These are phyloP conservation scores for Donacobius atricapilla DNA, from an alignment of 2,113 vertebrate species.

Conservation along the genomic window DNA sequence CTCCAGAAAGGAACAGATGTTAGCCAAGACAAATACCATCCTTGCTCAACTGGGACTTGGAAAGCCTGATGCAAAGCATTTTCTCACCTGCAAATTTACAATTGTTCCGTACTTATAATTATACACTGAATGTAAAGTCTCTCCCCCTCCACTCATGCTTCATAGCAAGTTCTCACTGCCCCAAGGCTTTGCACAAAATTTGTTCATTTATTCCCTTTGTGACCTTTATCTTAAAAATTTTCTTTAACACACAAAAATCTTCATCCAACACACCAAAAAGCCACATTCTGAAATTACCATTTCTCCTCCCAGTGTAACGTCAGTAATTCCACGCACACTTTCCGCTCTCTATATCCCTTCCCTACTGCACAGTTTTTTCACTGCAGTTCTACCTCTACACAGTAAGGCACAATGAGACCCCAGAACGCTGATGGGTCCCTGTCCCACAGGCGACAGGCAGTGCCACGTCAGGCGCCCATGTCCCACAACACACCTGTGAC, in stretches of 20 bases:
- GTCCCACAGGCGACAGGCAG: not conserved
- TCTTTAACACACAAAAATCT: not conserved
- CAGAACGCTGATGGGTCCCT: not conserved
- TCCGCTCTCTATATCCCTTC: not conserved
- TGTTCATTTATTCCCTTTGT: not conserved
- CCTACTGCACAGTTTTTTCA: not conserved
- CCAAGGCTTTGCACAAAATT: not conserved
- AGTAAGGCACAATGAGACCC: not conserved
- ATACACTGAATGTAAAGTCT: not conserved
- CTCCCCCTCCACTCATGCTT: not conserved
- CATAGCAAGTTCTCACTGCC: not conserved
- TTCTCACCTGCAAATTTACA: slow-evolving; percentile 29
- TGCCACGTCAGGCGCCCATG: not conserved
- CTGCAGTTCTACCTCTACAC: not conserved
- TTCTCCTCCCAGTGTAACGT: fast-evolving
- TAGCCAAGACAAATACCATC: slow-evolving; percentile 25
- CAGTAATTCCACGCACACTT: not conserved
- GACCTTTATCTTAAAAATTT: not conserved
- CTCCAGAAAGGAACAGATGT: not conserved
- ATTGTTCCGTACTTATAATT: not conserved
- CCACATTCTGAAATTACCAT: not conserved
- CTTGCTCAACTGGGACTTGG: not conserved
- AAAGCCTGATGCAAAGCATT: not conserved
- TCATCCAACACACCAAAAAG: not conserved
- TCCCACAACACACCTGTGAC: not conserved